Percentiles rank a stretch among this genome's conserved stretches.
phyloP scores from a whole-genome alignment of 2,113 vertebrate species.

The Orthonyx spaldingii region DNA sequence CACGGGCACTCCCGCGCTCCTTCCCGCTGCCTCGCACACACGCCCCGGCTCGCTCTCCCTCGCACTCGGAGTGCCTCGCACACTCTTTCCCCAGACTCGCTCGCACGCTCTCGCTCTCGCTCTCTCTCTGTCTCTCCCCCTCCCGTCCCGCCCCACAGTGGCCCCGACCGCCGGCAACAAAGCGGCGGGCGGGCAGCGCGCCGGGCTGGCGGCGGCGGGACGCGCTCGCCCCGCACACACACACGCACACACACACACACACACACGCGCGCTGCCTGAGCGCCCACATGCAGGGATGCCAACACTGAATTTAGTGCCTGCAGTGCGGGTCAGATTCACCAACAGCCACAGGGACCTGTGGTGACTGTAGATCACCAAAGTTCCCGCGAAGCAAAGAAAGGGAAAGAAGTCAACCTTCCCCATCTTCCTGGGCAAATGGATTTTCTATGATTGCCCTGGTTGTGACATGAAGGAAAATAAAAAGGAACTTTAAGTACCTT shows the following conservation, averaged over 20 bases:
- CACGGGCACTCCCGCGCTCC: background rate
- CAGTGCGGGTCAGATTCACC: background rate
- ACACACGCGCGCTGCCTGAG: rapidly evolving
- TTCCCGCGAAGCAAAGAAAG: background rate
- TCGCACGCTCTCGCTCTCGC: background rate
- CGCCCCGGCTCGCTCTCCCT: background rate
- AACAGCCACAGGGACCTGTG: background rate
- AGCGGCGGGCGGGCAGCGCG: constrained; percentile 48
- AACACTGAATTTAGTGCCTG: background rate
- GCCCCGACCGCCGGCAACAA: constrained; percentile 67
- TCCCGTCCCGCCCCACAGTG: constrained; percentile 32
- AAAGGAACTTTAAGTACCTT: background rate
- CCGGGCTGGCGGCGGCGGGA: constrained; percentile 40
- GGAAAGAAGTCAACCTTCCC: background rate
- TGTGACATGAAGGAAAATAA: background rate
- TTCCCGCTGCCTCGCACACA: background rate
- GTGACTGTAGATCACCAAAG: background rate
- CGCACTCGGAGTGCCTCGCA: background rate
- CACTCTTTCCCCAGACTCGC: background rate
- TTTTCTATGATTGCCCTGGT: background rate
- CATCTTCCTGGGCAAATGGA: background rate
- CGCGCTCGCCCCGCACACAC: background rate
- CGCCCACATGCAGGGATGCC: rapidly evolving
- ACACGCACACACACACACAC: too few relatives aligned
- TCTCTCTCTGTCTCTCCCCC: background rate